Evolutionary conservation across 2,113 vertebrate species (phyloP), one percentile per base, ranked within the genome.

Genomic region (Mesembrinibis cayennensis): DNA sequence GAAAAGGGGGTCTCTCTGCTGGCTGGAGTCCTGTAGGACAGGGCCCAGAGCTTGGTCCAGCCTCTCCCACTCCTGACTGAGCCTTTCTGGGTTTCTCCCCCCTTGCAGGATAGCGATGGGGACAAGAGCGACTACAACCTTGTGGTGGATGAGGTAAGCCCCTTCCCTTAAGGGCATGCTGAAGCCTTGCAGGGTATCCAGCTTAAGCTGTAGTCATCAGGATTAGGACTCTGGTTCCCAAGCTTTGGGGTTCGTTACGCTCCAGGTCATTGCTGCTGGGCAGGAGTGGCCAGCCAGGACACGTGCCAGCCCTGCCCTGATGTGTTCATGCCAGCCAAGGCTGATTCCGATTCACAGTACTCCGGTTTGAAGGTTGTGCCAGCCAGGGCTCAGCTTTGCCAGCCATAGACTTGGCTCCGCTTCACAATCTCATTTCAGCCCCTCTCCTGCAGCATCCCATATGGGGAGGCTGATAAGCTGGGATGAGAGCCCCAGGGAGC

Each of bases 121-220:
- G 98, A 98, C 72, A 98, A 96, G 87, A 98, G 98, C 0, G 98
- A 98, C 26, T 97, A 92, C 93, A 98, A 98, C 93, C 95, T 98
- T 23, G 98, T 98, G 44, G 98, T 98, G 95, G 98, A 98, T 5
- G 98, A 98, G 98, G 98, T 98, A 42, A 94, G 97, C 67, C 36
- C 30, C 4, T 8, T 7, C 5, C 11, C 7, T 16, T 10, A 3
- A 7, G 19, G 40, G 26, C 5, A 2, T 5, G 15, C 59, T 6
- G n/a, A 17, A 81, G 58, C 67, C 81, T 62, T 22, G 32, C n/a
- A 6, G 19, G 53, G 40, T 3, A 0, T 38, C 36, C 40, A 21
- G 47, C 56, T 59, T 20, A 0, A 62, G 62, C 44, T 73, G 56
- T 11, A 23, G 29, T 16, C 7, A 0, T 11, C 18, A 3, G 25